These are phyloP conservation scores for Amphipyra berbera DNA, from an alignment of 2,888 invertebrate species.

Conservation along the genomic window DNA sequence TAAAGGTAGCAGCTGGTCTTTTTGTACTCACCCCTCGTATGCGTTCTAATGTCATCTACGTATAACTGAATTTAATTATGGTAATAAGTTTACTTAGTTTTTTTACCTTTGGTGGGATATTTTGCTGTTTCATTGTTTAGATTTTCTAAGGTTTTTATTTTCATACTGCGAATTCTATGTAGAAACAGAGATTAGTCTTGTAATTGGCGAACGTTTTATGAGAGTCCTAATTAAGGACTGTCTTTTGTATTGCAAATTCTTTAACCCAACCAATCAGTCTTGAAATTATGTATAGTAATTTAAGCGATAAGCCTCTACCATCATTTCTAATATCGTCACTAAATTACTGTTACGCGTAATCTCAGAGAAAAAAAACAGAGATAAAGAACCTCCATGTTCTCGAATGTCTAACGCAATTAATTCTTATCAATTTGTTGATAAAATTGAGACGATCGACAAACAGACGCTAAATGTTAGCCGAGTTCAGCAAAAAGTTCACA, in stretches of 20 bases:
- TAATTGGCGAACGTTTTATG: too few relatives aligned
- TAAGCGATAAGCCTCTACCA: not conserved
- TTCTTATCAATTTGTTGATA: slow-evolving; percentile 67
- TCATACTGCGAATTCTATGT: too few relatives aligned
- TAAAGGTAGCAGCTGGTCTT: slow-evolving; percentile 74
- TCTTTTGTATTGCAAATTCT: too few relatives aligned
- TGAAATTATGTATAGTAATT: too few relatives aligned
- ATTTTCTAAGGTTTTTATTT: slow-evolving; percentile 8
- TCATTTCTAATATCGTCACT: not conserved
- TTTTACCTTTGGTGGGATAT: slow-evolving; percentile 25
- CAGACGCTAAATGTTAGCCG: slow-evolving; percentile 56
- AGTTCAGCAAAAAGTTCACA: slow-evolving; percentile 71
- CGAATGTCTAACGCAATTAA: slow-evolving; percentile 48
- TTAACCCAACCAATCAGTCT: too few relatives aligned
- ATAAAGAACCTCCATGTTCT: slow-evolving; percentile 24
- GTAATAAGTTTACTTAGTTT: slow-evolving; percentile 34
- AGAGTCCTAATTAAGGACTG: too few relatives aligned
- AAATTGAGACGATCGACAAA: slow-evolving; percentile 63
- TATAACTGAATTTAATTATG: slow-evolving; percentile 58
- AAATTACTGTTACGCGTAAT: not conserved
- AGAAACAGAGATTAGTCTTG: too few relatives aligned
- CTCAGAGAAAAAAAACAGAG: slow-evolving; percentile 8
- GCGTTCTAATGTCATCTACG: slow-evolving; percentile 62
- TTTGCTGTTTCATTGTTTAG: slow-evolving; percentile 19
- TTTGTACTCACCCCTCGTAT: slow-evolving; percentile 66